These are phyloP conservation scores for Hemaris fuciformis DNA, from an alignment of 2,888 invertebrate genomes.

Conservation along the genomic window DNA sequence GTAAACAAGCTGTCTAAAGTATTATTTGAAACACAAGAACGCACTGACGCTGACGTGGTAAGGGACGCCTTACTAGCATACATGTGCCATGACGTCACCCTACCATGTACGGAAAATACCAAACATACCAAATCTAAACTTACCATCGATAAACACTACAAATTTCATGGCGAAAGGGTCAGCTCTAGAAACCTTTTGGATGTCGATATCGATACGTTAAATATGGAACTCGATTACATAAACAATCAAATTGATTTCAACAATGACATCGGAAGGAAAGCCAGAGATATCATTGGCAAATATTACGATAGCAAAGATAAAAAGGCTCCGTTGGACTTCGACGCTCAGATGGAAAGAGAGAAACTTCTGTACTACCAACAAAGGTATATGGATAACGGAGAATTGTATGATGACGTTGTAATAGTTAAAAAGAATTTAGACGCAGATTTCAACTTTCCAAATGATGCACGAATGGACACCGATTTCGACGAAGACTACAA, in stretches of 20 bases:
- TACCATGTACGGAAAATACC: slow-evolving; percentile 86
- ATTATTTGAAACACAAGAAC: slow-evolving; percentile 85
- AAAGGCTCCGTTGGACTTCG: slow-evolving; percentile 68
- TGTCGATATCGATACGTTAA: slow-evolving; percentile 65
- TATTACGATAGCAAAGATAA: slow-evolving; percentile 59
- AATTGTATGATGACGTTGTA: slow-evolving; percentile 73
- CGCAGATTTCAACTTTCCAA: slow-evolving; percentile 76
- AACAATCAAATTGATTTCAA: slow-evolving; percentile 72
- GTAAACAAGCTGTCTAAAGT: slow-evolving; percentile 84
- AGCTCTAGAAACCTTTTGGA: slow-evolving; percentile 55
- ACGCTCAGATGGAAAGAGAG: slow-evolving; percentile 78
- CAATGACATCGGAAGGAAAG: slow-evolving; percentile 69
- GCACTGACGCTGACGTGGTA: slow-evolving; percentile 85
- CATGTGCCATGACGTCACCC: slow-evolving; percentile 90
- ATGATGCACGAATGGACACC: slow-evolving; percentile 68
- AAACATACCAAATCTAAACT: slow-evolving; percentile 40
- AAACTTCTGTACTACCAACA: slow-evolving; percentile 75
- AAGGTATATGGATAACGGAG: slow-evolving; percentile 67
- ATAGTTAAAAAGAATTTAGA: slow-evolving; percentile 76
- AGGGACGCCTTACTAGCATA: slow-evolving; percentile 92
- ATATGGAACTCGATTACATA: slow-evolving; percentile 71
- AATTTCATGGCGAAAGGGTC: slow-evolving; percentile 12
- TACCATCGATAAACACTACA: slow-evolving; percentile 40
- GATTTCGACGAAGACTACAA: slow-evolving; percentile 74
- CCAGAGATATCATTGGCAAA: slow-evolving; percentile 68